Percentiles rank a stretch among this genome's conserved stretches.
These are phyloP conservation scores for Macrosoma leucophasiata DNA, from an alignment of 2,888 invertebrate species.

Conservation along the genomic window DNA sequence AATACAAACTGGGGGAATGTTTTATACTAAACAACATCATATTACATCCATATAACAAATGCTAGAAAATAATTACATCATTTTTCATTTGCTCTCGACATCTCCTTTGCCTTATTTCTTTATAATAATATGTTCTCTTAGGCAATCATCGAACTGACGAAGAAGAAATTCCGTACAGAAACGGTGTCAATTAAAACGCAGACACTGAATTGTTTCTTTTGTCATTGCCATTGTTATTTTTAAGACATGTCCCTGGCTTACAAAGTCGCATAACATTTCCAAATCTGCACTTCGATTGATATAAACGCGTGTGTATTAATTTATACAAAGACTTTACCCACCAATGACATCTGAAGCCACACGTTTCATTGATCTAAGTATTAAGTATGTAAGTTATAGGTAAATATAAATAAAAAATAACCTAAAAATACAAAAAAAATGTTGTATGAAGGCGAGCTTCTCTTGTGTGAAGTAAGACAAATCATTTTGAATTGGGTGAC, in stretches of 20 bases:
- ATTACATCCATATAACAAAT: no score
- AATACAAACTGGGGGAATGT: conserved; percentile 25
- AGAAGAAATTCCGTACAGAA: conserved; percentile 19
- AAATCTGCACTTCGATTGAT: conserved; percentile 35
- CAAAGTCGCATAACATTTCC: conserved; percentile 34
- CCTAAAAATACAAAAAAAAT: conserved; percentile 47
- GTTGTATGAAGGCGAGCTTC: conserved; percentile 54
- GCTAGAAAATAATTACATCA: no score
- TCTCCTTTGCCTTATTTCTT: no score
- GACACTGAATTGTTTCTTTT: conserved; percentile 32
- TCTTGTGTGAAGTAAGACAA: conserved; percentile 49
- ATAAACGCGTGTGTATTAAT: conserved; percentile 51
- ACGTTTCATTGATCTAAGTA: conserved; percentile 70
- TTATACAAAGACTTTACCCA: conserved; percentile 66
- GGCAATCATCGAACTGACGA: conserved; percentile 12
- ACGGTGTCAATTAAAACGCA: conserved; percentile 5
- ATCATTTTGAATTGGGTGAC: conserved; percentile 23
- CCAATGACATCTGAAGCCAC: conserved; percentile 71
- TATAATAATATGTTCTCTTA: no score
- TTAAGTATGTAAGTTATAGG: conserved; percentile 71
- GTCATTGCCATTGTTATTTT: conserved; percentile 44
- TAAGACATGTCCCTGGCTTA: conserved; percentile 31
- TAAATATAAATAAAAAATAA: conserved; percentile 58
- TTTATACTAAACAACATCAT: conserved; percentile 4
- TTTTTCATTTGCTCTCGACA: no score